Evolutionary conservation across 2,113 vertebrate species (phyloP), one percentile per base, ranked within the genome.

Genomic region (Cyprinodon variegatus): DNA sequence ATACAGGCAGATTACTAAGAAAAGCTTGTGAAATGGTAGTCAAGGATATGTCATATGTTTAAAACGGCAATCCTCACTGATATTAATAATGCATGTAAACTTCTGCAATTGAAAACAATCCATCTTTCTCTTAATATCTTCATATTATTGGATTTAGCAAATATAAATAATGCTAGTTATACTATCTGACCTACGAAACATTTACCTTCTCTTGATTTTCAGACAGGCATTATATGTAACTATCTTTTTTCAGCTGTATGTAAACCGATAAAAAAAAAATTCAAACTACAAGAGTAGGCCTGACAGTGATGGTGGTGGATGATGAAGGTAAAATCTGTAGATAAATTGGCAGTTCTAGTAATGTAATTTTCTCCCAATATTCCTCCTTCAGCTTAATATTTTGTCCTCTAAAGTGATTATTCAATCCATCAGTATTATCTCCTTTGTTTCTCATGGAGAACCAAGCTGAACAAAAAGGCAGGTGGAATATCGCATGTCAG

Each of bases 401-500:
- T 79, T 73, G 53, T 85, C 76, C 73, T 57, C 72, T 72, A 74
- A 78, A 82, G 68, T 82, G 68, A 86, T 82, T 45, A 75, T 82
- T 78, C 72, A 72, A 92, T 93, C 85, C 70, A 86, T 92, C 91
- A 90, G 77, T 48, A 71, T 72, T 80, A 74, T 83, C 84, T 80
- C 61, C 64, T 36, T 74, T 46, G 64, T 76, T 79, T 86, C 78
- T 77, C 59, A 61, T 77, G 87, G 87, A 88, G 86, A 68, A 79
- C 72, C 80, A 68, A 53, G 68, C 65, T 45, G 78, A 87, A 91
- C 77, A 90, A 82, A 81, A 86, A 81, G 80, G 84, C 66, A 67
- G 50, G 76, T 60, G 80, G 87, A 87, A 89, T 90, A 87, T 90
- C 90, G 85, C 88, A 90, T 83, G 87, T 91, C 88, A 82, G 82